Evolutionary conservation across 2,797 vertebrate genomes (phyloP).

Genomic region (Gallirallus australis): DNA sequence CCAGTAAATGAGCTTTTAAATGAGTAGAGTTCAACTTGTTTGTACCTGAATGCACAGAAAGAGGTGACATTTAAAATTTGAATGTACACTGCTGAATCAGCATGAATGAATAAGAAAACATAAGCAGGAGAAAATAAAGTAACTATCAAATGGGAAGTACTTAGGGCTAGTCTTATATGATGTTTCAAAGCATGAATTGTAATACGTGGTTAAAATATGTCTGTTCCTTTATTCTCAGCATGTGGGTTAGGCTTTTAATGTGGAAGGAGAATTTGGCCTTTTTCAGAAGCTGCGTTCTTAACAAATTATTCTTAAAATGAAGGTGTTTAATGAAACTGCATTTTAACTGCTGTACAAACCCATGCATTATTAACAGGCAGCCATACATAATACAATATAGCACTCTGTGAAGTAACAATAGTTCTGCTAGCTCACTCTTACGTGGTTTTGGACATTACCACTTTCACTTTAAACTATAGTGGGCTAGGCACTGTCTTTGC

Average conservation of each 20-base stretch:
- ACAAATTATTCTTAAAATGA: conserved; percentile 57
- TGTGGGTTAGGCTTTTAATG: conserved; percentile 66
- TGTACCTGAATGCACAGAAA: conserved; percentile 24
- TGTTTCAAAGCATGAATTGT: conserved; percentile 67
- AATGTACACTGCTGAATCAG: conserved; percentile 29
- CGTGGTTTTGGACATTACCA: background rate
- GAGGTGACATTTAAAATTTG: conserved; percentile 54
- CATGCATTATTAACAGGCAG: conserved; percentile 63
- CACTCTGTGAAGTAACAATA: conserved; percentile 21
- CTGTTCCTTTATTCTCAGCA: conserved; percentile 57
- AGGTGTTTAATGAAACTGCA: conserved; percentile 36
- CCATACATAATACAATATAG: conserved; percentile 37
- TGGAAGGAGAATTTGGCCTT: conserved; percentile 49
- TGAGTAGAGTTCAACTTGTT: conserved; percentile 8
- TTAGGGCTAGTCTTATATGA: conserved; percentile 23
- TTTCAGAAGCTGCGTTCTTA: conserved; percentile 45
- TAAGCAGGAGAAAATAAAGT: conserved; percentile 47
- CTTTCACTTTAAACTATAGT: background rate
- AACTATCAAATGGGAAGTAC: conserved; percentile 53
- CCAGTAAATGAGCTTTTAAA: background rate
- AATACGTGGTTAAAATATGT: conserved; percentile 32
- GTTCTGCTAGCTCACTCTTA: background rate
- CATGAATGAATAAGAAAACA: conserved; percentile 34
- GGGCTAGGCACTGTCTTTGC: background rate
- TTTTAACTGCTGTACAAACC: conserved; percentile 42